Evolutionary conservation across 1,140 invertebrate genomes (phyloP).

Genomic region (Macrobrachium rosenbergii): DNA sequence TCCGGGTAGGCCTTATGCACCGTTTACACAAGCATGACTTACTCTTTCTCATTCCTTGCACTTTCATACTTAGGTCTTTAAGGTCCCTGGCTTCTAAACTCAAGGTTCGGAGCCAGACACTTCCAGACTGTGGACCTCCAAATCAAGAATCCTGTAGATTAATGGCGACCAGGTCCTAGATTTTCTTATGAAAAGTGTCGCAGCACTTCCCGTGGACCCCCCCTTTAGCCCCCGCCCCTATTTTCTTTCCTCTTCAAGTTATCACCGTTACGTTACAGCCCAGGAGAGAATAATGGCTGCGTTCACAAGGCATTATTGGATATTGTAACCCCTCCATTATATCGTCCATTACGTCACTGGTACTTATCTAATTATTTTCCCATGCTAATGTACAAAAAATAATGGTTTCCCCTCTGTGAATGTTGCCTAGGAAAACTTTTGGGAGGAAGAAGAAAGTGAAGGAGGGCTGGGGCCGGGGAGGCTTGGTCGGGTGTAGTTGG

Average conservation of each 20-base stretch:
- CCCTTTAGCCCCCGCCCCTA: neutral
- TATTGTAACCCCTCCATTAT: constrained; percentile 50
- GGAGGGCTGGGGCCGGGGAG: neutral
- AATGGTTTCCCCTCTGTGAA: constrained; percentile 34
- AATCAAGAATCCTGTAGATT: too few relatives aligned
- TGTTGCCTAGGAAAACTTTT: constrained; percentile 52
- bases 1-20: neutral
- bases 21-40: too few relatives aligned
- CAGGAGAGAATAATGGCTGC: constrained; percentile 20
- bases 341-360: constrained; percentile 53
- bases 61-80: too few relatives aligned
- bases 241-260: neutral
- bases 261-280: neutral
- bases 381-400: constrained; percentile 56
- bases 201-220: too few relatives aligned
- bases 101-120: too few relatives aligned
- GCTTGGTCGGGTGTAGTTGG: too few relatives aligned
- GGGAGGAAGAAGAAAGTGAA: neutral
- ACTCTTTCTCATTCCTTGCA: too few relatives aligned
- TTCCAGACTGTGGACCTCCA: too few relatives aligned
- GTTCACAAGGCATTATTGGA: constrained; percentile 56
- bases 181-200: neutral
- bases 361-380: constrained; percentile 64
- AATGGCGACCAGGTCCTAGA: too few relatives aligned
- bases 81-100: too few relatives aligned